phyloP scores from a whole-genome alignment of 2,113 vertebrate genomes.

The Corynorhinus townsendii region DNA sequence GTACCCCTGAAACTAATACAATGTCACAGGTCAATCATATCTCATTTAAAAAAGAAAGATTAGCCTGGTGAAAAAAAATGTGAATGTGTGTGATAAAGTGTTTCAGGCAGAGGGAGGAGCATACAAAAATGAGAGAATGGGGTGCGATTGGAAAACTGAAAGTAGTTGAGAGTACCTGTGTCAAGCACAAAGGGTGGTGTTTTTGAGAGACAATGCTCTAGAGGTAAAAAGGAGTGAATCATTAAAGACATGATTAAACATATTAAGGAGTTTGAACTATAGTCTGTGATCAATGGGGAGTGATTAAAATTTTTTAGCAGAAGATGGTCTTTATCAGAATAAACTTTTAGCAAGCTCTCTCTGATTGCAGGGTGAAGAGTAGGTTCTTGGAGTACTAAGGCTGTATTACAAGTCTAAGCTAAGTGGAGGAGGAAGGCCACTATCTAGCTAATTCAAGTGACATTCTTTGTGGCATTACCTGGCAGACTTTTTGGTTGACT shows the following conservation, averaged over 20 bases:
- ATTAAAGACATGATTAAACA: not conserved
- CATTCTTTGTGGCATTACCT: not conserved
- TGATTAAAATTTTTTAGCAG: not conserved
- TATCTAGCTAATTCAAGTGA: not conserved
- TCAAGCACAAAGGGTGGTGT: not conserved
- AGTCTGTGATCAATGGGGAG: not conserved
- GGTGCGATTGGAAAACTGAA: not conserved
- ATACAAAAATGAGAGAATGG: not conserved
- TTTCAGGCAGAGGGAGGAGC: not conserved
- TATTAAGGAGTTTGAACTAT: not conserved
- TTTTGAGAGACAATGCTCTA: not conserved
- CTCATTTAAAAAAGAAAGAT: not conserved
- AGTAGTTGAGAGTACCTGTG: not conserved
- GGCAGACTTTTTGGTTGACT: not conserved
- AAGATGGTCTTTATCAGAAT: slow-evolving; percentile 13
- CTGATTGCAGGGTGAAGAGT: not conserved
- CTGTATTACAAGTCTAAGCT: not conserved
- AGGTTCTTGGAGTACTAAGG: not conserved
- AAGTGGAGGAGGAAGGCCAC: not conserved
- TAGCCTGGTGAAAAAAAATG: not conserved
- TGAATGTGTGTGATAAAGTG: not conserved
- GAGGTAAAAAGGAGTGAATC: not conserved
- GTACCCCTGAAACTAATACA: not conserved
- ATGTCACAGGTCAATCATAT: not conserved
- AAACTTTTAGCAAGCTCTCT: not conserved